A percentile compares a stretch with the other conserved stretches of the same genome.
Conservation (phyloP, 2,888 invertebrate species). For the Thyatira batis region DNA sequence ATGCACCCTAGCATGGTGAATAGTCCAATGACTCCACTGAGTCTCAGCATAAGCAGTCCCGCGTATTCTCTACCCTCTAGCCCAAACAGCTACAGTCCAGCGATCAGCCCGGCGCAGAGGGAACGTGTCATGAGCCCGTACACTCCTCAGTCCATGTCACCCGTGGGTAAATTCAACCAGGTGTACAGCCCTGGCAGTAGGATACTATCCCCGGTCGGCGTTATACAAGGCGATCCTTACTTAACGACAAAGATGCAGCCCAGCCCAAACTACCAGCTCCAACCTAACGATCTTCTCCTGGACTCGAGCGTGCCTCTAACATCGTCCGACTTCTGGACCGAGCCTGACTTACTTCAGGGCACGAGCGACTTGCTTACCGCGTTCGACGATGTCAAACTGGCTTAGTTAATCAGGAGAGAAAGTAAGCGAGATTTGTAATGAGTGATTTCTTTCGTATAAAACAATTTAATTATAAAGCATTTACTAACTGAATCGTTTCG, state of each 20-base stretch:
- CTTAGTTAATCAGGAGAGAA: constrained; percentile 27
- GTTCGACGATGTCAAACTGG: constrained; percentile 72
- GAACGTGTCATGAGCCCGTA: constrained; percentile 66
- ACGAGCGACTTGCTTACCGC: constrained; percentile 65
- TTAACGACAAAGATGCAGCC: constrained; percentile 68
- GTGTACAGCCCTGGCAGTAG: constrained; percentile 58
- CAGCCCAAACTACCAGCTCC: constrained; percentile 59
- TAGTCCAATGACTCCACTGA: constrained; percentile 65
- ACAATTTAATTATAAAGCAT: constrained; percentile 33
- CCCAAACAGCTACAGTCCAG: constrained; percentile 65
- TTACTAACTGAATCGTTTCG: constrained; percentile 20
- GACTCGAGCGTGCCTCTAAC: constrained; percentile 52
- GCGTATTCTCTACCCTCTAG: constrained; percentile 68
- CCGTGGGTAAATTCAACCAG: constrained; percentile 58
- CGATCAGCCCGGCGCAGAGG: constrained; percentile 63
- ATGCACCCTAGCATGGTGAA: constrained; percentile 33
- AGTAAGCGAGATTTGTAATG: constrained; percentile 20
- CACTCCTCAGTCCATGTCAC: constrained; percentile 68
- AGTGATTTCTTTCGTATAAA: constrained; percentile 50
- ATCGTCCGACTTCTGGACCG: constrained; percentile 65
- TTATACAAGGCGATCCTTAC: constrained; percentile 69
- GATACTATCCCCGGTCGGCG: constrained; percentile 53
- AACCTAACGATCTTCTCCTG: constrained; percentile 54
- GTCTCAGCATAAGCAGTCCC: constrained; percentile 61
- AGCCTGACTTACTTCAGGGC: constrained; percentile 63